These are phyloP conservation scores for Plumapathes pennacea DNA, from an alignment of 92 coral and sea anemone genomes.

Conservation along the genomic window DNA sequence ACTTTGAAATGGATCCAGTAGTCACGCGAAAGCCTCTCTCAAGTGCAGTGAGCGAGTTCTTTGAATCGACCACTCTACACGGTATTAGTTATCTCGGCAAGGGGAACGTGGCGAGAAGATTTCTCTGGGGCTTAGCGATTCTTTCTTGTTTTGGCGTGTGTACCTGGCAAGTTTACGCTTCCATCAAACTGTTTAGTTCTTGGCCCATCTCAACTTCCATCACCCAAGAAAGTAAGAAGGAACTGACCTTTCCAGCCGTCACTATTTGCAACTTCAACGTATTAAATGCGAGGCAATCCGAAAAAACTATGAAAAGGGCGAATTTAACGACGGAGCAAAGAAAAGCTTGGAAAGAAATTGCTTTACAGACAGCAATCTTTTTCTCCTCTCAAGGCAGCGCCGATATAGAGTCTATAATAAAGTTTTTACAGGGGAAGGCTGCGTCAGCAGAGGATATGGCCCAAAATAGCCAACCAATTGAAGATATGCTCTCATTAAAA, in stretches of 20 bases:
- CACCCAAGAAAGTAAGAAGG: not conserved
- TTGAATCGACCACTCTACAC: conserved; percentile 26
- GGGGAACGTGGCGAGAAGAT: not conserved
- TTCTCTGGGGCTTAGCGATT: conserved; percentile 13
- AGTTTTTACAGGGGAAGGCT: not conserved
- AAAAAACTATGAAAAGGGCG: not conserved
- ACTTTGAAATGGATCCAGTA: too few relatives aligned
- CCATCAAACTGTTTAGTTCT: not conserved
- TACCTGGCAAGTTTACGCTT: conserved; percentile 5
- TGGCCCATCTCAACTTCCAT: conserved; percentile 11
- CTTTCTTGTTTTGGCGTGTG: conserved; percentile 1
- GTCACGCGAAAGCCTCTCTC: too few relatives aligned
- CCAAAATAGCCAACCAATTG: conserved; percentile 23
- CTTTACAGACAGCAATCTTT: not conserved
- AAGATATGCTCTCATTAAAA: conserved; percentile 29
- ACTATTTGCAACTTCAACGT: conserved; percentile 15
- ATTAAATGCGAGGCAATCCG: not conserved
- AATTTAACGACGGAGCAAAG: not conserved
- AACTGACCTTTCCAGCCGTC: conserved; percentile 29
- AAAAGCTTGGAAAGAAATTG: not conserved
- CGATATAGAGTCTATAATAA: not conserved
- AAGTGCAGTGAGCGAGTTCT: conserved; percentile 9
- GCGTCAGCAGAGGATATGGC: not conserved
- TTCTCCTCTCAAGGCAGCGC: not conserved
- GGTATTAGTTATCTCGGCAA: conserved; percentile 27